phyloP scores from a whole-genome alignment of 2,113 vertebrate genomes.

The Chaetodon trifascialis region DNA sequence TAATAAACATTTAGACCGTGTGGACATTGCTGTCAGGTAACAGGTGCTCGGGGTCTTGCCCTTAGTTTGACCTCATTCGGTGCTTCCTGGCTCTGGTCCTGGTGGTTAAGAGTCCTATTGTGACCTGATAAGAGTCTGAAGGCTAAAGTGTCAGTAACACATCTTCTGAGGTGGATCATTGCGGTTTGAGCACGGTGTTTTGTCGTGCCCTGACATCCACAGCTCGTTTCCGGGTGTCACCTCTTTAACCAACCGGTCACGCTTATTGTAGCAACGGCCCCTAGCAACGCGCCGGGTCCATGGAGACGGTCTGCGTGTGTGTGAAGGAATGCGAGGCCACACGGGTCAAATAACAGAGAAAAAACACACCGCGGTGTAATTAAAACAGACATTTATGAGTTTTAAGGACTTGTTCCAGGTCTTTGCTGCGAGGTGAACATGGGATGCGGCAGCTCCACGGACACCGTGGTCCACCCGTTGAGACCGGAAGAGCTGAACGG shows the following conservation, averaged over 20 bases:
- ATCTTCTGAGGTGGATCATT: not conserved
- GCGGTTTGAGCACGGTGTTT: not conserved
- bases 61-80: not conserved
- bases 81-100: not conserved
- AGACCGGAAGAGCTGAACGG: conserved; percentile 32
- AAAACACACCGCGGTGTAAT: not conserved
- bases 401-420: not conserved
- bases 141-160: not conserved
- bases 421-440: conserved; percentile 64
- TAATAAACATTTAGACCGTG: no score
- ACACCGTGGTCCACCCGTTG: conserved; percentile 69
- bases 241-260: conserved; percentile 67
- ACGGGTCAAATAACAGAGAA: not conserved
- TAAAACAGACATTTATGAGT: no score
- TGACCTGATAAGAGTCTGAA: not conserved
- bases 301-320: conserved; percentile 57
- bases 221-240: conserved; percentile 36
- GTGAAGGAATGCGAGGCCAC: conserved; percentile 75
- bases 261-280: conserved; percentile 86
- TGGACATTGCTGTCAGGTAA: no score
- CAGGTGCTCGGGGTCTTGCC: no score
- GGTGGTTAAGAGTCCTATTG: not conserved
- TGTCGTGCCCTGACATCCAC: conserved; percentile 12
- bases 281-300: conserved; percentile 76
- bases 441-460: conserved; percentile 80